These are phyloP conservation scores for Porites evermanni DNA, from an alignment of 92 coral and sea anemone species.

Conservation along the genomic window DNA sequence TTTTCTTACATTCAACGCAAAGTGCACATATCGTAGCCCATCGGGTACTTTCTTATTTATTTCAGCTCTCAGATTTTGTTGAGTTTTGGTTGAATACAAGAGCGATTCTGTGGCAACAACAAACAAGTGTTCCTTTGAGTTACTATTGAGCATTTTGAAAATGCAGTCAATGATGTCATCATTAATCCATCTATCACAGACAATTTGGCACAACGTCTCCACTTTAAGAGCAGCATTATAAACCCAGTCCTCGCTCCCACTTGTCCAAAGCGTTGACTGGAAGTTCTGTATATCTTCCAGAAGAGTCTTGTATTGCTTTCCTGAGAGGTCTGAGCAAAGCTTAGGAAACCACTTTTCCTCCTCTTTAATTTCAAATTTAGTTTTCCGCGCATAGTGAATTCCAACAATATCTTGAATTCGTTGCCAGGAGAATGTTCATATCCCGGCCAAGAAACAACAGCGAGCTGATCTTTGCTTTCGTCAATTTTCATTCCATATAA, in stretches of 20 bases:
- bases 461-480: slow-evolving; percentile 12
- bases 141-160: background rate
- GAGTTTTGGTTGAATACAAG: background rate
- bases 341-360: slow-evolving; percentile 10
- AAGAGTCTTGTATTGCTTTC: slow-evolving; percentile 17
- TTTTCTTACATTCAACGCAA: slow-evolving; percentile 43
- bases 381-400: slow-evolving; percentile 27
- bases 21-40: slow-evolving; percentile 14
- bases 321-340: slow-evolving; percentile 21
- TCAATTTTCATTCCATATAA: slow-evolving; percentile 24
- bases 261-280: background rate
- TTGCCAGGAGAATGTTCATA: slow-evolving; percentile 46
- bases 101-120: slow-evolving; percentile 13
- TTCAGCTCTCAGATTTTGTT: background rate
- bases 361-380: background rate
- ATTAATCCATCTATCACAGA: background rate
- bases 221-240: slow-evolving; percentile 4
- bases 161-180: slow-evolving; percentile 12
- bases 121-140: slow-evolving; percentile 4
- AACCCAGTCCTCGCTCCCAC: background rate
- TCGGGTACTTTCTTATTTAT: slow-evolving; percentile 5
- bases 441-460: slow-evolving; percentile 31
- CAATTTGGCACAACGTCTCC: slow-evolving; percentile 7
- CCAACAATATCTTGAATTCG: slow-evolving; percentile 43
- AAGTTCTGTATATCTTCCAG: slow-evolving; percentile 13